phyloP scores from a whole-genome alignment of 2,797 vertebrate species.

The Psittacula echo region DNA sequence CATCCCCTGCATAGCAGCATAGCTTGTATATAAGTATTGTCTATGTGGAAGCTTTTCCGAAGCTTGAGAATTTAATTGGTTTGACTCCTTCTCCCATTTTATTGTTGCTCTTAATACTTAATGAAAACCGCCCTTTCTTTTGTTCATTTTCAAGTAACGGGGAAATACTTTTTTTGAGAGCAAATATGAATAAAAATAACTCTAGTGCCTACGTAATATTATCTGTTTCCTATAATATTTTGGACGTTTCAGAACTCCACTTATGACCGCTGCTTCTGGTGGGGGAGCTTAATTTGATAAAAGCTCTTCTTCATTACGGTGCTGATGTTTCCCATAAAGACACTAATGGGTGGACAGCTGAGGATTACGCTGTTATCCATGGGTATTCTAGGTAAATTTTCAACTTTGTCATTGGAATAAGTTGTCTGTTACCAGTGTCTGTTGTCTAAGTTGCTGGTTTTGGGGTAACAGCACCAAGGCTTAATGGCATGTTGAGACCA shows the following conservation, averaged over 20 bases:
- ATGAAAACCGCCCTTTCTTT: neutral
- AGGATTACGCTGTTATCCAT: conserved; percentile 84
- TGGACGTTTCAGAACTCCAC: too few relatives aligned
- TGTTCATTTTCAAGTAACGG: neutral
- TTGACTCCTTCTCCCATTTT: neutral
- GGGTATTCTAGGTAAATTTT: conserved; percentile 85
- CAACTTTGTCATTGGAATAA: neutral
- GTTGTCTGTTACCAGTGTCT: neutral
- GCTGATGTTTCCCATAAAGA: conserved; percentile 83
- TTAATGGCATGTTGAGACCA: neutral
- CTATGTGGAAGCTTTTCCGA: neutral
- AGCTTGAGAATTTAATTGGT: neutral
- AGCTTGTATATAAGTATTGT: neutral
- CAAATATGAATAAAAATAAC: too few relatives aligned
- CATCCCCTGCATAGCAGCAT: neutral
- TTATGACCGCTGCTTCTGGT: too few relatives aligned
- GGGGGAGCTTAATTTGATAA: too few relatives aligned
- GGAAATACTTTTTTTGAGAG: too few relatives aligned
- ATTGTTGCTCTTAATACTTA: neutral
- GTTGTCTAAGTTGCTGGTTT: neutral
- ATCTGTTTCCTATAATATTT: too few relatives aligned
- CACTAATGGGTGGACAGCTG: conserved; percentile 82
- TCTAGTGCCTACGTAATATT: too few relatives aligned
- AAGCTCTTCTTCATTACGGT: too few relatives aligned
- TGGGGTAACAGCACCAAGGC: neutral